Base-by-base conservation (phyloP, 2,797 vertebrate species). In the Pelodytes ibericus region DNA sequence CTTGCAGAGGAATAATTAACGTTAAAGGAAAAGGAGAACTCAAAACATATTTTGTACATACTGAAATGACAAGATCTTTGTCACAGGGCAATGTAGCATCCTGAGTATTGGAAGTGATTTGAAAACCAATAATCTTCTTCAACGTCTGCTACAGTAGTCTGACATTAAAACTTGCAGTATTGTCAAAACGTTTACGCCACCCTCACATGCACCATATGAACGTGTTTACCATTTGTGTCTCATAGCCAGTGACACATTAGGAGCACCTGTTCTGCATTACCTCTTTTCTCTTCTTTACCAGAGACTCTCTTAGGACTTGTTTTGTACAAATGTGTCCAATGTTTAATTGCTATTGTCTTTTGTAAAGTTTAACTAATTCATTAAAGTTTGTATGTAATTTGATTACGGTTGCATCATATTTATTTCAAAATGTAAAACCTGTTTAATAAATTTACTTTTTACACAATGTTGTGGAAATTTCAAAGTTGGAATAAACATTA, bases 11-110 rank as follows among this genome's bases (percentile, higher is more conserved):
- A 75, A 94, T 99, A 85, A 98, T 99, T 86, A 99, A 99, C 0
- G 97, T 99, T 67, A 99, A 99, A 88, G 97, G 97, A 72, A 99
- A 99, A 85, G 97, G 97, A 51, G 96, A 99, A 58, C 82, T 99
- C 85, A 97, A 96, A 89, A 99, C 97, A 10, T 99, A 93, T 86
- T 99, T 97, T 77, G 95, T 98, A 74, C 95, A 96, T 90, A 96
- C 97, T 0, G 97, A 99, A 88, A 97, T 98, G 94, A 96, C 93
- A 62, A 90, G 95, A 77, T 97, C 97, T 71, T 93, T 96, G 71
- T 99, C 97, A 79, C 97, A 98, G 86, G 95, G 95, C 86, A 98
- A 96, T 0, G 70, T 99, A 87, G 91, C 96, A 81, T 93, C 95
- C 86, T 99, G 93, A 98, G 81, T 80, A 18, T 58, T 30, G 25